Percentiles rank a stretch among this genome's conserved stretches.
Conservation (phyloP, 1,140 invertebrate genomes). For the Adoxophyes honmai region DNA sequence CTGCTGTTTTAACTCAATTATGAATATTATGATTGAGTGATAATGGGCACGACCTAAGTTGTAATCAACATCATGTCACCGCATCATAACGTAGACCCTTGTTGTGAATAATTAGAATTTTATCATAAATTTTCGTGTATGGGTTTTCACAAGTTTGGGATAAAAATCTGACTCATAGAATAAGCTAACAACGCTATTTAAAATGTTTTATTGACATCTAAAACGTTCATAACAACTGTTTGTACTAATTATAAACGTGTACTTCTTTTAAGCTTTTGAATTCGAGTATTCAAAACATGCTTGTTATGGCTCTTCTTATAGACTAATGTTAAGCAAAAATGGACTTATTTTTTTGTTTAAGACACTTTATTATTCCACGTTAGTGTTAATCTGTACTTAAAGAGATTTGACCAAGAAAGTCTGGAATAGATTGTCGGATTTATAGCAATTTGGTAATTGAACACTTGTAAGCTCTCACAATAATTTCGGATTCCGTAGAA, state of each 20-base stretch:
- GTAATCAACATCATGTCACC: too few relatives aligned
- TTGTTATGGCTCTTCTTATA: conserved; percentile 52
- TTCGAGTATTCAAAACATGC: conserved; percentile 50
- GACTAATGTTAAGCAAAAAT: conserved; percentile 57
- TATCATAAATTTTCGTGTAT: too few relatives aligned
- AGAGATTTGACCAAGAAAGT: not conserved
- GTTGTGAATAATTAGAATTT: too few relatives aligned
- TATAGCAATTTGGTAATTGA: conserved; percentile 3
- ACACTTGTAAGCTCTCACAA: conserved; percentile 8
- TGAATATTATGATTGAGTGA: too few relatives aligned
- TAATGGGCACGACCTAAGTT: too few relatives aligned
- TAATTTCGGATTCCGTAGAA: conserved; percentile 1
- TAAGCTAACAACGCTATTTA: conserved; percentile 32
- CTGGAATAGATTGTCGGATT: not conserved
- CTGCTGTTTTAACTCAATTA: too few relatives aligned
- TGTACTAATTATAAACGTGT: conserved; percentile 76
- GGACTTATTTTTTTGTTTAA: conserved; percentile 45
- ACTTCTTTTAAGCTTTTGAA: conserved; percentile 71
- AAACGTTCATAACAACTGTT: conserved; percentile 72
- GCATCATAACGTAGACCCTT: too few relatives aligned
- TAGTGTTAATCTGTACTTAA: not conserved
- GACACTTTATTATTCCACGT: conserved; percentile 34
- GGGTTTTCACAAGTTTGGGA: too few relatives aligned
- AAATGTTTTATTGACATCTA: conserved; percentile 73
- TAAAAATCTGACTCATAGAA: not conserved